These are phyloP conservation scores for Drosophila prolongata DNA, from an alignment of 2,888 invertebrate genomes.

Conservation along the genomic window DNA sequence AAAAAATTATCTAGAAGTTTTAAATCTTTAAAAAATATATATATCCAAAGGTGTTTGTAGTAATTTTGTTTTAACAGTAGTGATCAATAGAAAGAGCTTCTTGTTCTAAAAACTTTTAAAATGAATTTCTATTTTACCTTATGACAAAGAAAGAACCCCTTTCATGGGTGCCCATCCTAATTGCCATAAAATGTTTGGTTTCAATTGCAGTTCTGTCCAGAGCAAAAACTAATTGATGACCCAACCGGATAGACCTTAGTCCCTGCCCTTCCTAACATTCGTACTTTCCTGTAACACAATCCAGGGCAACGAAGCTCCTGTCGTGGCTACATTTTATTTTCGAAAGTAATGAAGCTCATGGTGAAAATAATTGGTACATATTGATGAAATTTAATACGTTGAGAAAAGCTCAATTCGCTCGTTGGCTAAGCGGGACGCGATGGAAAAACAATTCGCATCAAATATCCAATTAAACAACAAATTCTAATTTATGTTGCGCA, in stretches of 20 bases:
- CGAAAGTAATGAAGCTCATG: conserved; percentile 66
- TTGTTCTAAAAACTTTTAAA: neutral
- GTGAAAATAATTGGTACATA: conserved; percentile 63
- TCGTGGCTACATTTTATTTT: conserved; percentile 57
- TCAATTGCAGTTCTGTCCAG: conserved; percentile 5
- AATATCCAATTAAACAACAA: conserved; percentile 77
- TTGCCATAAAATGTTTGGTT: conserved; percentile 10
- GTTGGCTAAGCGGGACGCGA: conserved; percentile 3
- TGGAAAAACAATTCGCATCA: conserved; percentile 54
- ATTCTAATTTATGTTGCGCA: conserved; percentile 70
- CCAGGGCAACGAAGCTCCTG: neutral
- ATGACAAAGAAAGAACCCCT: neutral
- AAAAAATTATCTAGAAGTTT: neutral
- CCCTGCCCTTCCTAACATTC: neutral
- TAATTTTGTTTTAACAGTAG: too few species aligned
- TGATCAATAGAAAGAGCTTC: too few species aligned
- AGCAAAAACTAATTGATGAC: conserved; percentile 29
- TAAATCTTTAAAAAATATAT: too few species aligned
- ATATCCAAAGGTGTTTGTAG: too few species aligned
- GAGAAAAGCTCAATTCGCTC: conserved; percentile 73
- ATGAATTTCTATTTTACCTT: neutral
- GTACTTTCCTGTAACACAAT: conserved; percentile 7
- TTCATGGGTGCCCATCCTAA: neutral
- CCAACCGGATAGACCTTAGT: neutral
- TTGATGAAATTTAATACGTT: conserved; percentile 75